Conservation (phyloP, 2,888 invertebrate species). For the Adelphocoris suturalis region DNA sequence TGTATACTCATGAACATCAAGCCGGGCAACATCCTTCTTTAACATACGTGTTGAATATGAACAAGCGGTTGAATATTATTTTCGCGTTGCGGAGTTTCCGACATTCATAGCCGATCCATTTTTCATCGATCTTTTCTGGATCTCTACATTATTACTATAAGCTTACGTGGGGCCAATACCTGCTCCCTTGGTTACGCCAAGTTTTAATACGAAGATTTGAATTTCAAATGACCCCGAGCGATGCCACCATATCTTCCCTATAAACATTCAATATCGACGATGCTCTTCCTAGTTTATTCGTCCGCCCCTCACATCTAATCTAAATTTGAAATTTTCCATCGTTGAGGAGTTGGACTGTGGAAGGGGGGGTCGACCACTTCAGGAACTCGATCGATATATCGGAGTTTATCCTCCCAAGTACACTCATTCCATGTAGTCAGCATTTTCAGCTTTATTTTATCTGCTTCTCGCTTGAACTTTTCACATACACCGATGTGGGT, state of each 20-base stretch:
- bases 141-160: slow-evolving; percentile 37
- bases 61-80: neutral
- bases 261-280: slow-evolving; percentile 56
- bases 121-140: neutral
- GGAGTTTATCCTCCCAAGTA: neutral
- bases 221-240: slow-evolving; percentile 45
- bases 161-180: slow-evolving; percentile 22
- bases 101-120: slow-evolving; percentile 20
- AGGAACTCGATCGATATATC: neutral
- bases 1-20: too few relatives aligned
- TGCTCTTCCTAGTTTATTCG: slow-evolving; percentile 32
- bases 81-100: neutral
- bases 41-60: neutral
- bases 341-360: neutral
- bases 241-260: slow-evolving; percentile 33
- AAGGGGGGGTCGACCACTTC: neutral
- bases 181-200: neutral
- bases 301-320: slow-evolving; percentile 12
- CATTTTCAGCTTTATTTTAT: neutral
- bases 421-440: neutral
- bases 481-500: too few relatives aligned
- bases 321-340: slow-evolving; percentile 50
- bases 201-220: slow-evolving; percentile 42
- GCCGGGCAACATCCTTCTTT: neutral
- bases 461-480: too few relatives aligned